phyloP scores from a whole-genome alignment of 2,888 invertebrate species.

The Drosophila barbarae region DNA sequence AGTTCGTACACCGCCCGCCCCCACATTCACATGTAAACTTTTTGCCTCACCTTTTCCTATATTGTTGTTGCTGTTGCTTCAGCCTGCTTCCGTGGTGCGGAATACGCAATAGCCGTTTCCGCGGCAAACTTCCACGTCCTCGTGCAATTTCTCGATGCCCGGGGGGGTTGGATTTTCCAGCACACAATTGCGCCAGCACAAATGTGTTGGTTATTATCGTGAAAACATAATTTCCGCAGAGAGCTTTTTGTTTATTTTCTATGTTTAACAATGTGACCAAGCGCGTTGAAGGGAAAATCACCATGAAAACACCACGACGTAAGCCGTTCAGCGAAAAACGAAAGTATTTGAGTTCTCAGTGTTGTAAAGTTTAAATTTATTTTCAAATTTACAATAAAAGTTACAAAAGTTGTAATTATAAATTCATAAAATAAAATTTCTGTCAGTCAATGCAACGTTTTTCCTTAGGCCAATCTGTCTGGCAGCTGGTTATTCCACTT shows the following conservation, averaged over 20 bases:
- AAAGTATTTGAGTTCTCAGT: too few relatives aligned
- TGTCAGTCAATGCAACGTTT: not conserved
- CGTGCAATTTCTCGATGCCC: slow-evolving; percentile 45
- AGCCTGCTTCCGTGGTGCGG: slow-evolving; percentile 46
- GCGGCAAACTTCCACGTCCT: slow-evolving; percentile 13
- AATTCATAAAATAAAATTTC: not conserved
- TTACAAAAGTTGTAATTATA: not conserved
- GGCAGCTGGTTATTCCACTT: slow-evolving; percentile 24
- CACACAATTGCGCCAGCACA: slow-evolving; percentile 63
- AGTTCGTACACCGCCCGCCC: slow-evolving; percentile 33
- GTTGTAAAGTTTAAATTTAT: not conserved
- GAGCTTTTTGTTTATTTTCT: slow-evolving; percentile 63
- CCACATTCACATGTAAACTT: slow-evolving; percentile 43
- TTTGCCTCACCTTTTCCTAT: slow-evolving; percentile 61
- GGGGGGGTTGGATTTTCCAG: slow-evolving; percentile 25
- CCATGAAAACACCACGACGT: not conserved
- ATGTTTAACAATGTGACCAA: slow-evolving; percentile 7
- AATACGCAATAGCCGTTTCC: slow-evolving; percentile 65
- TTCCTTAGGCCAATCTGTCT: not conserved
- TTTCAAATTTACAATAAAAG: not conserved
- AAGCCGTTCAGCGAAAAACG: too few relatives aligned
- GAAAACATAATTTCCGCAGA: slow-evolving; percentile 53
- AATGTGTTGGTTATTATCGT: slow-evolving; percentile 50
- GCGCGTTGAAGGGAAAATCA: not conserved
- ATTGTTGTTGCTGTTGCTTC: slow-evolving; percentile 32